Evolutionary conservation across 2,888 invertebrate genomes (phyloP), one percentile per base, ranked within the genome.

Genomic region (Patella ulyssiponensis): DNA sequence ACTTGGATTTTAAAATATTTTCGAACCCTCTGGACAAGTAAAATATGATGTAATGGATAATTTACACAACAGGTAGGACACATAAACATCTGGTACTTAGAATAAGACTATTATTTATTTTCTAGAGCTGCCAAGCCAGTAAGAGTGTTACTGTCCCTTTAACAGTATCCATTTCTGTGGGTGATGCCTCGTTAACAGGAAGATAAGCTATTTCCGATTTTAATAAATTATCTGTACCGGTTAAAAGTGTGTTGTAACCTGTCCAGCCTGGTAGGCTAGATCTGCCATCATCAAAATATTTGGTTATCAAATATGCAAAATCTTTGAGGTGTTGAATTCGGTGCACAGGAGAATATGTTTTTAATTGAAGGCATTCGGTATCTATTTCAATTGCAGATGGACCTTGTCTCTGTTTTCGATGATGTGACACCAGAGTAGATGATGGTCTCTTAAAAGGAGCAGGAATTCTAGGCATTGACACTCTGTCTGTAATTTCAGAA

Each of bases 201-300:
- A 64, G 64, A 23, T 64, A 64, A 12, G 64, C 64, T 11, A 64
- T 64, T 9, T 64, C 12, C 12, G 64, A 20, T 4, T 64, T 64
- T 0, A 64, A n/a, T 23, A 64, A 52, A 15, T 9, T 11, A 17
- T 53, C 27, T 3, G 23, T 52, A 9, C 7, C 0, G 12, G 9
- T 9, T 12, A 53, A 23, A 5, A 14, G 14, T 11, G 53, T 56
- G 44, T 78, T 76, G 73, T 51, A 78, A 11, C 64, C 75, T 15
- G 75, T 76, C 78, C 75, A 78, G 0, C 64, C 78, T 17, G 78
- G 78, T 5, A 78, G 14, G 14, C 17, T 64, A 58, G 15, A 12
- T 9, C 23, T 12, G 9, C 11, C 23, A 20, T 0, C 64, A 3
- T 12, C 64, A 64, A 0, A 11, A 12, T n/a, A 64, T 12, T 12